Conservation (phyloP, 1,140 invertebrate genomes). For the Halesus radiatus region DNA sequence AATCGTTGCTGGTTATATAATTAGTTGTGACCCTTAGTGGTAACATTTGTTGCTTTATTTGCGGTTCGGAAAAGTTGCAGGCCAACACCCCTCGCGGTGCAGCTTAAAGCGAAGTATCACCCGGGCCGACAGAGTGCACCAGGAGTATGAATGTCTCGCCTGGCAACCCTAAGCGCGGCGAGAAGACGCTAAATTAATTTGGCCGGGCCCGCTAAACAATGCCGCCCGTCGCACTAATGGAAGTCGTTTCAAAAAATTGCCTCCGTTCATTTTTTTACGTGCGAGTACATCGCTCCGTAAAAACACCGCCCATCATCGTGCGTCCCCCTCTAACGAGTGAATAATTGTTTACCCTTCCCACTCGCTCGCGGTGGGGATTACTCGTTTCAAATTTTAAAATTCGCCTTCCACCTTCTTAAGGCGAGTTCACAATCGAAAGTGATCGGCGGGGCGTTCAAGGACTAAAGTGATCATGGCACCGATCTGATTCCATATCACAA, state of each 20-base stretch:
- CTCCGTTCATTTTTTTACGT: constrained; percentile 59
- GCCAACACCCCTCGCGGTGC: too few species aligned
- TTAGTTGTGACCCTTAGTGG: too few species aligned
- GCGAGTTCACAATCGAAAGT: constrained; percentile 25
- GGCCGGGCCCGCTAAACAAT: constrained; percentile 58
- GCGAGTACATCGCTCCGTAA: constrained; percentile 55
- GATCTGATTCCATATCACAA: too few species aligned
- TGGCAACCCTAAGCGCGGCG: constrained; percentile 47
- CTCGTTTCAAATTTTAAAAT: constrained; percentile 58
- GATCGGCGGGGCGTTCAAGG: background rate
- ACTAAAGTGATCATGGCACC: constrained; percentile 27
- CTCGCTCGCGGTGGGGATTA: constrained; percentile 55
- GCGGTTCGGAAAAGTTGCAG: too few species aligned
- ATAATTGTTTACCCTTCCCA: constrained; percentile 33
- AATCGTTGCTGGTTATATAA: too few species aligned
- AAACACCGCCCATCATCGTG: constrained; percentile 49
- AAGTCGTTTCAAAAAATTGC: constrained; percentile 59
- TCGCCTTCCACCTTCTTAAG: constrained; percentile 51
- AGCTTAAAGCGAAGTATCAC: too few species aligned
- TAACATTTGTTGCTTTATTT: too few species aligned
- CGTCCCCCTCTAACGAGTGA: constrained; percentile 40
- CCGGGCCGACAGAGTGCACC: too few species aligned
- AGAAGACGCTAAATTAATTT: constrained; percentile 58
- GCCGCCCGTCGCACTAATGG: constrained; percentile 58
- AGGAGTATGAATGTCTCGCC: background rate